Conservation (phyloP, 2,888 invertebrate species). For the Nysson spinosus region DNA sequence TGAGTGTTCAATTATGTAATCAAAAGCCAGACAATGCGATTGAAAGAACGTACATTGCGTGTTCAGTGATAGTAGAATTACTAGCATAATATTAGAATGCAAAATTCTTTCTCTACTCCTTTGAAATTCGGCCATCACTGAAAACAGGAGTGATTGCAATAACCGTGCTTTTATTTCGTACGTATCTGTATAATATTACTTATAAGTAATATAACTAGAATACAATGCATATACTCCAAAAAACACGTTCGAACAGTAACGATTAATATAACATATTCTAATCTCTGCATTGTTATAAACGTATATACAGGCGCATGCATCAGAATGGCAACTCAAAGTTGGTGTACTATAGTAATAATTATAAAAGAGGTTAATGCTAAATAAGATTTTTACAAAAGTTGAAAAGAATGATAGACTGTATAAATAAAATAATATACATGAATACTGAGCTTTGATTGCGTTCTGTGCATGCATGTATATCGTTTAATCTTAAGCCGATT, state of each 20-base stretch:
- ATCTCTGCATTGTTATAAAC: neutral
- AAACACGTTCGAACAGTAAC: neutral
- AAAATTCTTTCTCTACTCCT: neutral
- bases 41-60: neutral
- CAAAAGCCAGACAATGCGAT: constrained; percentile 10
- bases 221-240: neutral
- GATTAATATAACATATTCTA: constrained; percentile 1
- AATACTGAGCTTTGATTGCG: too few species aligned
- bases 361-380: too few species aligned
- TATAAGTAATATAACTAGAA: constrained; percentile 2
- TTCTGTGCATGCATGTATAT: constrained; percentile 4
- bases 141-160: neutral
- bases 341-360: too few species aligned
- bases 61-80: too few species aligned
- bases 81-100: neutral
- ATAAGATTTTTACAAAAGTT: too few species aligned
- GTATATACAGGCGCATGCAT: too few species aligned
- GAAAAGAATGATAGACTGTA: too few species aligned
- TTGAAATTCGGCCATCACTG: too few species aligned
- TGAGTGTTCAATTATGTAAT: neutral
- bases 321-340: too few species aligned
- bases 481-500: constrained; percentile 15
- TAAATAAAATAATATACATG: too few species aligned
- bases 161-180: neutral
- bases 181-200: too few species aligned